These are phyloP conservation scores for Trachythela sp. DNA, from an alignment of 64 coral and sea anemone species.

Conservation along the genomic window DNA sequence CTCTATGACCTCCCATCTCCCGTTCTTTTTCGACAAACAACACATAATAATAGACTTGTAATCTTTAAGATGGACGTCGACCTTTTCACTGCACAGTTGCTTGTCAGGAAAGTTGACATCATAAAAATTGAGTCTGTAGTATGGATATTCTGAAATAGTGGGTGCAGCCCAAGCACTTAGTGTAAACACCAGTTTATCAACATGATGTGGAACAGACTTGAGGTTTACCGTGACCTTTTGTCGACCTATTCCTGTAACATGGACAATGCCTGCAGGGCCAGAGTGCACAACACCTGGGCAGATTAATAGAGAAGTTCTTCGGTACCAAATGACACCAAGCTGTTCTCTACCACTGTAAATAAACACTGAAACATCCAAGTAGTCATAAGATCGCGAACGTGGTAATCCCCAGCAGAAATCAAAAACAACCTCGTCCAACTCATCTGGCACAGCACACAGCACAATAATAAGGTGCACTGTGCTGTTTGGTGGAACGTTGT, in stretches of 20 bases:
- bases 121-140: neutral
- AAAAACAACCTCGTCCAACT: neutral
- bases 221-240: neutral
- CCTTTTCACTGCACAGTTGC: neutral
- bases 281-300: neutral
- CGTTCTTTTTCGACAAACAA: neutral
- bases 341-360: neutral
- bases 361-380: constrained; percentile 22
- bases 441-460: neutral
- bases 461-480: constrained; percentile 7
- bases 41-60: neutral
- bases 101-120: constrained; percentile 14
- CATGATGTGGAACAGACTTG: neutral
- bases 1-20: neutral
- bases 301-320: neutral
- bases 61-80: neutral
- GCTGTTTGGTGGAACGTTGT: neutral
- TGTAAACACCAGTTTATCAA: constrained; percentile 12
- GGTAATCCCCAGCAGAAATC: constrained; percentile 14
- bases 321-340: neutral
- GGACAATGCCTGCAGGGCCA: neutral
- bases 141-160: neutral
- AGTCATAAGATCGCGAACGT: neutral
- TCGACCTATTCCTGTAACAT: neutral
- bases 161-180: neutral